Evolutionary conservation across 2,888 invertebrate genomes (phyloP).

Genomic region (Campoplex nolae): DNA sequence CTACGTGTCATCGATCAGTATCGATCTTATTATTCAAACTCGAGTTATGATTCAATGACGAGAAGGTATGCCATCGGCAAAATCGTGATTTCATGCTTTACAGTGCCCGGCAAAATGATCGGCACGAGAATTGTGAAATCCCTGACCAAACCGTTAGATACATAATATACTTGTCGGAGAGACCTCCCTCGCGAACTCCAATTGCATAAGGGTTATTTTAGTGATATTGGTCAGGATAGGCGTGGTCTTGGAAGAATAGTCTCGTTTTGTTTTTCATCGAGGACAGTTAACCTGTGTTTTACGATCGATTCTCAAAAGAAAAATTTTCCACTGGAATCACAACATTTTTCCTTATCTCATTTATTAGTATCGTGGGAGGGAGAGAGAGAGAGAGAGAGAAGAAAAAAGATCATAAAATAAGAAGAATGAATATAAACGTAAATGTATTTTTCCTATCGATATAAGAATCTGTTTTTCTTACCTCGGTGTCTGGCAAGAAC

Average conservation of each 20-base stretch:
- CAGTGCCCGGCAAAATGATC: constrained; percentile 44
- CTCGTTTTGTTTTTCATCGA: constrained; percentile 22
- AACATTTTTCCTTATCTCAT: not conserved
- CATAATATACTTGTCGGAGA: constrained; percentile 17
- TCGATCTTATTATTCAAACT: constrained; percentile 59
- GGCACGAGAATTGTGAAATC: constrained; percentile 59
- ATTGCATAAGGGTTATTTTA: constrained; percentile 57
- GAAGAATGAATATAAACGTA: not conserved
- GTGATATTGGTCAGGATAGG: constrained; percentile 56
- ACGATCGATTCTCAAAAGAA: constrained; percentile 4
- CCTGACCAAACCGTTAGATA: constrained; percentile 22
- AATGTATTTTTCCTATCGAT: not conserved
- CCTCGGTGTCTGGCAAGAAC: not conserved
- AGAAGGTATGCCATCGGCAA: constrained; percentile 51
- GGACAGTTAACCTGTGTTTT: not conserved
- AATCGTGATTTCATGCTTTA: constrained; percentile 57
- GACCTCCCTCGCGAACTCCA: constrained; percentile 3
- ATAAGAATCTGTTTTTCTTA: not conserved
- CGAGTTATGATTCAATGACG: constrained; percentile 50
- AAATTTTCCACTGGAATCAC: not conserved
- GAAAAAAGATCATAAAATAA: not conserved
- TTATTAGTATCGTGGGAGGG: not conserved
- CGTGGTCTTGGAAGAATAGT: constrained; percentile 32
- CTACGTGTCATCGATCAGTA: constrained; percentile 47
- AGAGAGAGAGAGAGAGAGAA: not conserved